Evolutionary conservation across 2,797 vertebrate genomes (phyloP).

Genomic region (Chanos chanos): DNA sequence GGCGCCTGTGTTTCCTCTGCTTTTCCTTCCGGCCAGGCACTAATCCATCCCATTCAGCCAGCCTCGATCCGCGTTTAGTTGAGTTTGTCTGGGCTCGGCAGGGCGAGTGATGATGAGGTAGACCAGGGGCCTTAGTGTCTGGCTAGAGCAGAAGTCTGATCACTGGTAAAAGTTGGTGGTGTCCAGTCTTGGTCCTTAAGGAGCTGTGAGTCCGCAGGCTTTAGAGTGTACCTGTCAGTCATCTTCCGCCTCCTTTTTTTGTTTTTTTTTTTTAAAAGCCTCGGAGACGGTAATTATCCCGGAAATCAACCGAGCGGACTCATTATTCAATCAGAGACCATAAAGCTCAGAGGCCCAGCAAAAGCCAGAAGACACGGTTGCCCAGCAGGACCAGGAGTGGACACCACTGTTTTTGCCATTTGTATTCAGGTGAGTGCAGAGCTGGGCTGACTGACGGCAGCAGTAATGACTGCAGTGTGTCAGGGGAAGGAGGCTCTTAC

Average conservation of each 20-base stretch:
- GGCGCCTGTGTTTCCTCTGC: conserved; percentile 28
- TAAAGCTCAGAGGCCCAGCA: conserved; percentile 44
- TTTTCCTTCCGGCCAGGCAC: conserved; percentile 33
- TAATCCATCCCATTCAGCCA: conserved; percentile 41
- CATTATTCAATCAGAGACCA: conserved; percentile 33
- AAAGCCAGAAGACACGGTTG: conserved; percentile 41
- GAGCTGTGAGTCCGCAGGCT: conserved; percentile 41
- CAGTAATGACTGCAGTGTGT: conserved; percentile 22
- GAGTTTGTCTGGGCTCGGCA: conserved; percentile 29
- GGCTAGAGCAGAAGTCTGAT: conserved; percentile 25
- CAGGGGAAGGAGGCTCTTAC: no score
- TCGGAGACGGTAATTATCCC: conserved; percentile 34
- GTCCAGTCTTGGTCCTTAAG: conserved; percentile 52
- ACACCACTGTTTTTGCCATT: conserved; percentile 49
- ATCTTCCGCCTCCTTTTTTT: conserved; percentile 28
- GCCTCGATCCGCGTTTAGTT: conserved; percentile 39
- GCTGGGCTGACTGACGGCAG: conserved; percentile 18
- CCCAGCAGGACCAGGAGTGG: conserved; percentile 51
- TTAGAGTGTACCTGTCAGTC: conserved; percentile 41
- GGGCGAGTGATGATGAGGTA: conserved; percentile 23
- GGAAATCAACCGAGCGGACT: conserved; percentile 37
- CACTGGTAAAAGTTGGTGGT: conserved; percentile 45
- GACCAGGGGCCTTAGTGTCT: conserved; percentile 35
- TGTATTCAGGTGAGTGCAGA: conserved; percentile 46
- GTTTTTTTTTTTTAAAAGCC: background rate